phyloP scores from a whole-genome alignment of 2,888 invertebrate genomes.

The Acrocera orbiculus region DNA sequence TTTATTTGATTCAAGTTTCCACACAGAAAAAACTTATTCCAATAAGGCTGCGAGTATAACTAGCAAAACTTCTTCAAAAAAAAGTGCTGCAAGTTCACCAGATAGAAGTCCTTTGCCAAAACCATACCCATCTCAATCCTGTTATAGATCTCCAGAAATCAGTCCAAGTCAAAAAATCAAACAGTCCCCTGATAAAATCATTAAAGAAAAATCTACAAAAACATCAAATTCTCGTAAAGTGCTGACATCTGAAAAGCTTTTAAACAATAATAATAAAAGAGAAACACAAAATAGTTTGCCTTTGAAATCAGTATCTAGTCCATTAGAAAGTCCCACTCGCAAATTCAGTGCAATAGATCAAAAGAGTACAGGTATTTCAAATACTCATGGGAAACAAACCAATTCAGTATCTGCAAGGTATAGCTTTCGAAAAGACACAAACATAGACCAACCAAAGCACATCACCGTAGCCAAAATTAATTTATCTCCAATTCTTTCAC shows the following conservation, averaged over 20 bases:
- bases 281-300: no score
- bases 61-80: not conserved
- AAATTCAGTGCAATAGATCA: not conserved
- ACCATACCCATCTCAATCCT: not conserved
- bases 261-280: no score
- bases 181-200: no score
- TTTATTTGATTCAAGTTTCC: not conserved
- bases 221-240: not conserved
- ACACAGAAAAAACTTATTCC: not conserved
- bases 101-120: no score
- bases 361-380: not conserved
- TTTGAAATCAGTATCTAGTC: not conserved
- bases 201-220: conserved; percentile 2
- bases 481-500: conserved; percentile 12
- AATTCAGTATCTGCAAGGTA: not conserved
- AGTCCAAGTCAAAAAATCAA: not conserved
- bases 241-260: no score
- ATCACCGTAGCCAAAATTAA: conserved; percentile 15
- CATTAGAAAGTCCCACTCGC: not conserved
- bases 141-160: not conserved
- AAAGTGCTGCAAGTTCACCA: no score
- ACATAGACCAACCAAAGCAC: conserved; percentile 12
- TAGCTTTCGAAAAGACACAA: no score
- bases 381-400: not conserved
- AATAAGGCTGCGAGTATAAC: not conserved